Conservation (phyloP, 2,797 vertebrate species). For the Fistularia commersonii region DNA sequence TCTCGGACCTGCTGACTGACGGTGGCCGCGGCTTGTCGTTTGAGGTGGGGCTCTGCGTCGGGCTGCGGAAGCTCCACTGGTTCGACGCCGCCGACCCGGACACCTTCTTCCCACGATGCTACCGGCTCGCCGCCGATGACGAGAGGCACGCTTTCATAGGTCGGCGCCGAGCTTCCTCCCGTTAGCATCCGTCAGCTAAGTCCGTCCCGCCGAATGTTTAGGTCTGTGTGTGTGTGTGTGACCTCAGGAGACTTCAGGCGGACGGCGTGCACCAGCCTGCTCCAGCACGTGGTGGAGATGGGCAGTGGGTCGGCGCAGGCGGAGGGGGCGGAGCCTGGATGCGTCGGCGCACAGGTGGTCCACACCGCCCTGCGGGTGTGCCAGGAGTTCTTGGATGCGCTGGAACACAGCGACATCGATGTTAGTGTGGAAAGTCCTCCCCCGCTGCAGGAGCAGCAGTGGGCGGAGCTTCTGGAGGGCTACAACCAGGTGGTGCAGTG, state of each 20-base stretch:
- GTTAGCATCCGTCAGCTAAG: neutral
- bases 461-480: slow-evolving; percentile 78
- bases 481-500: slow-evolving; percentile 87
- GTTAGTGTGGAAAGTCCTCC: slow-evolving; percentile 28
- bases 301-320: slow-evolving; percentile 20
- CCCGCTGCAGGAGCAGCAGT: slow-evolving; percentile 57
- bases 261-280: slow-evolving; percentile 86
- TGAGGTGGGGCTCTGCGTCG: slow-evolving; percentile 87
- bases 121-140: slow-evolving; percentile 79
- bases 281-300: slow-evolving; percentile 80
- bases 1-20: neutral
- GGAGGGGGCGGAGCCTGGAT: slow-evolving; percentile 2
- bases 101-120: slow-evolving; percentile 90
- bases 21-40: slow-evolving; percentile 1
- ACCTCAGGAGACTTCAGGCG: slow-evolving; percentile 85
- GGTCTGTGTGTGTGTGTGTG: slow-evolving; percentile 2
- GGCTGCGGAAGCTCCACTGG: slow-evolving; percentile 85
- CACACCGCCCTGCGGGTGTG: slow-evolving; percentile 79
- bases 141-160: slow-evolving; percentile 86
- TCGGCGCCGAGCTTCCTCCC: slow-evolving; percentile 38
- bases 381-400: slow-evolving; percentile 75
- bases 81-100: slow-evolving; percentile 82
- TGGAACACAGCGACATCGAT: slow-evolving; percentile 86
- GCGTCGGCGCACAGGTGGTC: slow-evolving; percentile 72
- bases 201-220: neutral